Evolutionary conservation across 2,113 vertebrate species (phyloP).

Genomic region (Myrmecobius fasciatus): DNA sequence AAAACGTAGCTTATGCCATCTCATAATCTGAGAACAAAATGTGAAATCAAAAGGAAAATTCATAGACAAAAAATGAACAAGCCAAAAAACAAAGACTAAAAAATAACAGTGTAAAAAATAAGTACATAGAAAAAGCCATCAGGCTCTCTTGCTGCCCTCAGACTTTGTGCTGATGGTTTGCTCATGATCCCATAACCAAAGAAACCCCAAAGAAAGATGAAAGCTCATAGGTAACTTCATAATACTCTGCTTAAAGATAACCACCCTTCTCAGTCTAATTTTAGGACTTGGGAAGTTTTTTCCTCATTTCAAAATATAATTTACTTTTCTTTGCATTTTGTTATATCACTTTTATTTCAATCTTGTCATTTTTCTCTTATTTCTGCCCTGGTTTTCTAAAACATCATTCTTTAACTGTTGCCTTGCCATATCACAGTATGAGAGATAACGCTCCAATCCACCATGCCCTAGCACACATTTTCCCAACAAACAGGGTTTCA

Average conservation of each 20-base stretch:
- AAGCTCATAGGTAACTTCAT: background rate
- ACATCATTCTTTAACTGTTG: background rate
- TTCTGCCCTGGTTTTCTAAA: background rate
- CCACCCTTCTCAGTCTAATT: background rate
- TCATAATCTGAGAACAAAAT: too few relatives aligned
- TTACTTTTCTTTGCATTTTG: background rate
- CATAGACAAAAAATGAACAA: background rate
- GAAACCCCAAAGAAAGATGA: background rate
- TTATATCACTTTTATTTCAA: background rate
- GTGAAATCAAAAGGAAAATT: too few relatives aligned
- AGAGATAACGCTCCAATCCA: background rate
- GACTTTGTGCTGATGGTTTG: background rate
- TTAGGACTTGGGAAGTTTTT: background rate
- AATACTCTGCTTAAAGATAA: background rate
- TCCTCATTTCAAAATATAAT: background rate
- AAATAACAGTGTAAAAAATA: too few relatives aligned
- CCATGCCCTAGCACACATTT: background rate
- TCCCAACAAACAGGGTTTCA: background rate
- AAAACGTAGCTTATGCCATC: too few relatives aligned
- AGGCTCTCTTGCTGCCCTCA: background rate
- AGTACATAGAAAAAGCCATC: background rate
- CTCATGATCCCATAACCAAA: background rate
- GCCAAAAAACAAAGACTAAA: too few relatives aligned
- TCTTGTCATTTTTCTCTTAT: background rate
- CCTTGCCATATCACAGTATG: background rate